Evolutionary conservation across 2,113 vertebrate genomes (phyloP).

Genomic region (Sylvilagus bachmani): DNA sequence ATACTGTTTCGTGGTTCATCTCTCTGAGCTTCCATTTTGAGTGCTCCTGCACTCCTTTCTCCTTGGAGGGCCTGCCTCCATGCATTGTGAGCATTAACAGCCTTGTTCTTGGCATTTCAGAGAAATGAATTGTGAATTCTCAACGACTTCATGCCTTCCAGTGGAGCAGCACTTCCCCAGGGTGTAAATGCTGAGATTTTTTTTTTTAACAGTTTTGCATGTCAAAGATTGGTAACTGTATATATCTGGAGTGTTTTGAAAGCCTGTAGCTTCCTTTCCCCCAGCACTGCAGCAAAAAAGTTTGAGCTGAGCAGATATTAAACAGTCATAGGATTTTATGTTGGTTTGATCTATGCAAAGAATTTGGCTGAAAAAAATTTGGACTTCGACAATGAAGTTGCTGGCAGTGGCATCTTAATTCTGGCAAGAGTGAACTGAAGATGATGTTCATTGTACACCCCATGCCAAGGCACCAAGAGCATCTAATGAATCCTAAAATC

Average conservation of each 20-base stretch:
- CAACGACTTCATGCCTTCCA: constrained; percentile 62
- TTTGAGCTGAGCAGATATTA: constrained; percentile 67
- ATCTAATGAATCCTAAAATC: neutral
- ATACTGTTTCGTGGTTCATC: neutral
- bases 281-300: neutral
- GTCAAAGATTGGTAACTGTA: constrained; percentile 66
- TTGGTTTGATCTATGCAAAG: constrained; percentile 3
- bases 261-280: constrained; percentile 53
- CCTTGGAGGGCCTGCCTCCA: neutral
- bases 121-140: constrained; percentile 74
- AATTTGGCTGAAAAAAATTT: constrained; percentile 49
- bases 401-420: constrained; percentile 46
- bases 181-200: constrained; percentile 59
- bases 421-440: constrained; percentile 32
- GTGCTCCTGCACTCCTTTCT: neutral
- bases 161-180: constrained; percentile 35
- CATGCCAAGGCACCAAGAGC: neutral
- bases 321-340: constrained; percentile 45
- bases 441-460: neutral
- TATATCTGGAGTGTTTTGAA: constrained; percentile 54
- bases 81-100: constrained; percentile 42
- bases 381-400: constrained; percentile 33
- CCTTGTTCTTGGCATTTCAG: constrained; percentile 62
- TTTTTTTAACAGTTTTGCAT: constrained; percentile 71
- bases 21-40: neutral